Base-by-base conservation (phyloP, 2,888 invertebrate genomes). In the Gymnosoma rotundatum region DNA sequence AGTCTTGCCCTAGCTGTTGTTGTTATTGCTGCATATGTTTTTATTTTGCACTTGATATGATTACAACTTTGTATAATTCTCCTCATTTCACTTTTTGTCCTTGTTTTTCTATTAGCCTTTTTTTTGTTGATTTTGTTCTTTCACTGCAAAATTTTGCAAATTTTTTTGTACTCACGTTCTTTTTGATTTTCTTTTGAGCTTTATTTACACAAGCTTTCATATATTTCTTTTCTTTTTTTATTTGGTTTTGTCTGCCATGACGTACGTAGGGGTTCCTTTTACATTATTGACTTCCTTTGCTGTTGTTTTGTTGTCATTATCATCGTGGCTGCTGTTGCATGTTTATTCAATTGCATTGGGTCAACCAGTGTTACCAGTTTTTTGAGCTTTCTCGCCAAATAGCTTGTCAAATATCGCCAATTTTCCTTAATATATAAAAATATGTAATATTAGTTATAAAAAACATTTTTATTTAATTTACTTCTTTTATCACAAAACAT, bases 1-100 rank as follows among this genome's bases (percentile, higher is more conserved):
- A 56, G 70, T 84, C 58, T 78, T 75, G 78, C 80, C 87, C 63
- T 78, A 73, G 60, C 56, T 70, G 60, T 56, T 76, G 78, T 52
- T 79, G 42, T 21, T 6, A 16, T 50, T 50, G n/a, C 18, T 67
- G 70, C 48, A 56, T 18, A 67, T 87, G 70, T 12, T 67, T 75
- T 74, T 60, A 64, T 78, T 64, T 72, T 76, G 70, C 79, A 83
- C 79, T 80, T 83, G 75, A 61, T 72, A 64, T 54, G 61, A 42
- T 70, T 67, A 72, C 79, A 66, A 50, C 52, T 21, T 81, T 25
- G 56, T 58, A 64, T 38, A 21, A 69, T 69, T 74, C 78, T 78
- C 42, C 48, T 63, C 54, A 78, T 70, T 78, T 70, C 58, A 56
- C 42, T 60, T 70, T 52, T 75, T 32, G 21, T 45, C 70, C 54